Percentiles rank a stretch among this genome's conserved stretches.
Evolutionary conservation across 2,113 vertebrate species (phyloP).

Genomic region (Emydocephalus ijimae): DNA sequence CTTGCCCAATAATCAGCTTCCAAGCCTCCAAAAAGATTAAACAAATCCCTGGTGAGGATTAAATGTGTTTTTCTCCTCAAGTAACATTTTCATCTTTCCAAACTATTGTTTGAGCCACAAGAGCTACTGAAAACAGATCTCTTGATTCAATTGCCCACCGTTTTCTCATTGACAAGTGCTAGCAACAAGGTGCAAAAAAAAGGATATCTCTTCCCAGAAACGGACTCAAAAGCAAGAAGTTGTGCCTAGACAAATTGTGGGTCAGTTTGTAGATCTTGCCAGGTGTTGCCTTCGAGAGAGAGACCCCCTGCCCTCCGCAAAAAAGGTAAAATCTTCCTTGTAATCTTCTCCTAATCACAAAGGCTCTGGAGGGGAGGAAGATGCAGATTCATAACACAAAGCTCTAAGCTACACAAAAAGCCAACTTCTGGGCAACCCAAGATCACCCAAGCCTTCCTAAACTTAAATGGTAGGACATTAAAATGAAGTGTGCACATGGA

Average conservation of each 20-base stretch:
- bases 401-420: background rate
- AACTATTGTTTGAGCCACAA: background rate
- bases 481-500: background rate
- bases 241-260: background rate
- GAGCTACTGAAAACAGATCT: background rate
- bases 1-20: background rate
- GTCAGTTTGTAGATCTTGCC: background rate
- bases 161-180: background rate
- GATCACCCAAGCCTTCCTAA: background rate
- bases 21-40: constrained; percentile 25
- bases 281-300: background rate
- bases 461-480: background rate
- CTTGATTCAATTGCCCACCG: background rate
- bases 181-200: background rate
- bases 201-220: background rate
- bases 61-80: constrained; percentile 13
- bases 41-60: constrained; percentile 24
- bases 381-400: background rate
- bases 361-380: background rate
- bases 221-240: background rate
- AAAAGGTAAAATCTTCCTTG: background rate
- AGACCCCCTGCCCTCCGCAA: background rate
- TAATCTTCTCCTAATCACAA: background rate
- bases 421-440: background rate
- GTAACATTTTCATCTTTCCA: constrained; percentile 9